These are phyloP conservation scores for Rhinichthys osculus DNA, from an alignment of 2,797 vertebrate genomes.

Conservation along the genomic window DNA sequence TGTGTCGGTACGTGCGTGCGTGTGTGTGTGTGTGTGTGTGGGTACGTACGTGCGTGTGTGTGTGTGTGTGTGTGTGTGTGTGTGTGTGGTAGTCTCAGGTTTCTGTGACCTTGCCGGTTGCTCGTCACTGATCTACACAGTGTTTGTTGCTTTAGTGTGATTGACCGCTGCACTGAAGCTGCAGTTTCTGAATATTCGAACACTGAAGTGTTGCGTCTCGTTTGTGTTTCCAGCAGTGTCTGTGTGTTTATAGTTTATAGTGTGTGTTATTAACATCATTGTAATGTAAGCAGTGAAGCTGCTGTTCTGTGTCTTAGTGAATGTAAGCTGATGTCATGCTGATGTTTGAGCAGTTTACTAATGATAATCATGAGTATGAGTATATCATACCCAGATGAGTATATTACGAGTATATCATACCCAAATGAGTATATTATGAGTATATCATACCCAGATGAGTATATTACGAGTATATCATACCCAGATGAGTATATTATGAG, in stretches of 20 bases:
- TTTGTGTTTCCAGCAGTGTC: too few species aligned
- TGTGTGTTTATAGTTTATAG: too few species aligned
- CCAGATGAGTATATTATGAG: too few species aligned
- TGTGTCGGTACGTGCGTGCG: neutral
- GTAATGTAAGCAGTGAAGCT: neutral
- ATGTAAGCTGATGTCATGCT: too few species aligned
- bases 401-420: too few species aligned
- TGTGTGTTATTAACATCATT: too few species aligned
- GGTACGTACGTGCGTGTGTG: neutral
- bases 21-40: neutral
- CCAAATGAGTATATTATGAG: too few species aligned
- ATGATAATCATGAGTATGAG: too few species aligned
- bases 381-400: too few species aligned
- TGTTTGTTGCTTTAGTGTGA: constrained; percentile 75
- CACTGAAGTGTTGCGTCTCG: neutral
- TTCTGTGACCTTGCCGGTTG: constrained; percentile 80
- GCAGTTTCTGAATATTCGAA: constrained; percentile 22
- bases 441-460: too few species aligned
- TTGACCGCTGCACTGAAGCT: neutral
- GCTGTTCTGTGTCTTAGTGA: neutral
- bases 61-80: constrained; percentile 1
- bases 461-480: too few species aligned
- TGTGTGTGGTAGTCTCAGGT: constrained; percentile 76
- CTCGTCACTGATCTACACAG: constrained; percentile 74
- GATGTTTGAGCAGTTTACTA: too few species aligned